Evolutionary conservation across 2,888 invertebrate genomes (phyloP).

Genomic region (Erebia ligea): DNA sequence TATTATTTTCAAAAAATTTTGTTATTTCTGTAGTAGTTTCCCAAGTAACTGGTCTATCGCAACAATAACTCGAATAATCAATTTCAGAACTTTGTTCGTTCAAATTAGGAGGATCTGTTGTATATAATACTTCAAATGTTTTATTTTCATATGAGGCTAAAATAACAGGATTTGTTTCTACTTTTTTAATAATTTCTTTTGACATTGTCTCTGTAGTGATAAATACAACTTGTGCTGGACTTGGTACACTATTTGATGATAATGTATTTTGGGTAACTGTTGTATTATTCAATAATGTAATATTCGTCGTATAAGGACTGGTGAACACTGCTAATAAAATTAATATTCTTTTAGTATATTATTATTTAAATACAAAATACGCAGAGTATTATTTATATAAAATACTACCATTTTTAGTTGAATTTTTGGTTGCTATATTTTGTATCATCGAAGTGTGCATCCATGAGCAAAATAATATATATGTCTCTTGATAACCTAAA

Average conservation of each 20-base stretch:
- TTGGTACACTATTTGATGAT: neutral
- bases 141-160: neutral
- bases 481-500: conserved; percentile 1
- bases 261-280: neutral
- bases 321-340: neutral
- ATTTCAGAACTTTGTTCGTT: neutral
- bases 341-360: neutral
- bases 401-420: neutral
- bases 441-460: neutral
- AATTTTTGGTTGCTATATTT: neutral
- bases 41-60: neutral
- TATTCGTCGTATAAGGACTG: neutral
- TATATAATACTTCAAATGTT: neutral
- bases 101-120: neutral
- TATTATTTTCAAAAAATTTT: neutral
- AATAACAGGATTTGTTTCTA: neutral
- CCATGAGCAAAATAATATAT: neutral
- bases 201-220: too few relatives aligned
- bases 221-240: neutral
- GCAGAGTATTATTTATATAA: neutral
- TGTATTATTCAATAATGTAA: neutral
- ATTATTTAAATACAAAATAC: neutral
- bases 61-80: neutral
- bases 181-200: neutral
- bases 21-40: neutral